Evolutionary conservation across 2,888 invertebrate genomes (phyloP).

Genomic region (Oligia strigilis): DNA sequence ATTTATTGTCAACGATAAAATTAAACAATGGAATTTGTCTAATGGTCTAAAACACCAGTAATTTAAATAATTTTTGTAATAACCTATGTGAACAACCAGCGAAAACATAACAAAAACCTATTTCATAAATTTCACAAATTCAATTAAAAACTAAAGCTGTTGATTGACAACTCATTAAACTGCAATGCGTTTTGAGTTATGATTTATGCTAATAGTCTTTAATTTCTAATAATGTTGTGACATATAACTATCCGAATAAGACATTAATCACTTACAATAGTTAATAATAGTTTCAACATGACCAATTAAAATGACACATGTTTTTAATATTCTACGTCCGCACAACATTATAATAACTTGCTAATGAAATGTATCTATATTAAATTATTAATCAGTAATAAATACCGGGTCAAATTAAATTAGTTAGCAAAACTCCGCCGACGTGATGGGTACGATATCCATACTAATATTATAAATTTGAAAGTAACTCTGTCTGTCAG

Average conservation of each 20-base stretch:
- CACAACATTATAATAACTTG: constrained; percentile 41
- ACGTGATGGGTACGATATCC: too few species aligned
- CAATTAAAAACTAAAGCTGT: neutral
- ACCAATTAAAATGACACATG: constrained; percentile 61
- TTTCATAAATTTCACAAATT: neutral
- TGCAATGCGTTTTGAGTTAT: constrained; percentile 34
- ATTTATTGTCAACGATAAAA: too few species aligned
- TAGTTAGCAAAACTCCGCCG: neutral
- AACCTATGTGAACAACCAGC: too few species aligned
- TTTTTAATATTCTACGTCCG: constrained; percentile 57
- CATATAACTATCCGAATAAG: constrained; percentile 52
- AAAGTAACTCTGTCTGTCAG: too few species aligned
- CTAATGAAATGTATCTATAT: constrained; percentile 39
- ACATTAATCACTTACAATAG: constrained; percentile 64
- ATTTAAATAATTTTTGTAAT: too few species aligned
- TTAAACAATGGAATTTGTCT: too few species aligned
- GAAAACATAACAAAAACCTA: neutral
- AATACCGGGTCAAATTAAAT: neutral
- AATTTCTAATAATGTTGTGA: constrained; percentile 65
- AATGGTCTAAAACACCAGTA: too few species aligned
- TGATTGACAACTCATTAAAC: constrained; percentile 48
- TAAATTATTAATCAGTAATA: neutral
- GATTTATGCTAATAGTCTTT: constrained; percentile 54
- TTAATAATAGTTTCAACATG: constrained; percentile 44
- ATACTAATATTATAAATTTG: too few species aligned